phyloP scores from a whole-genome alignment of 2,888 invertebrate species.

The Agonopterix arenella region DNA sequence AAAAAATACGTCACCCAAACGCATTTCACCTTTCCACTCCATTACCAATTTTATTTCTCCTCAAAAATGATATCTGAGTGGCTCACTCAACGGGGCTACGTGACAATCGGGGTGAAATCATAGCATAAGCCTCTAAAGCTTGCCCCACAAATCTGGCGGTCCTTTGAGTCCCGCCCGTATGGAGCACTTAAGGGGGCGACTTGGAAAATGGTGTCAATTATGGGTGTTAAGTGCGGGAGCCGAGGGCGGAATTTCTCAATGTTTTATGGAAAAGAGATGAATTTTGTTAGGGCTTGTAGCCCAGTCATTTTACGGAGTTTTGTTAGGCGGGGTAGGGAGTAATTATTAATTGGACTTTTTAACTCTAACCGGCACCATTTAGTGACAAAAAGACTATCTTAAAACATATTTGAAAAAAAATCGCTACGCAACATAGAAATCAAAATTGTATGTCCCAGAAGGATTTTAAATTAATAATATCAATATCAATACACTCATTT shows the following conservation, averaged over 20 bases:
- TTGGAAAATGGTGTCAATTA: conserved; percentile 71
- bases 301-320: too few species aligned
- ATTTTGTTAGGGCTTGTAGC: too few species aligned
- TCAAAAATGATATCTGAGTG: conserved; percentile 59
- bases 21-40: conserved; percentile 60
- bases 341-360: too few species aligned
- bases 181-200: conserved; percentile 63
- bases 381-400: too few species aligned
- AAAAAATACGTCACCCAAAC: conserved; percentile 30
- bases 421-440: too few species aligned
- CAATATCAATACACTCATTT: too few species aligned
- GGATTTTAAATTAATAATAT: too few species aligned
- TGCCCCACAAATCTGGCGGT: conserved; percentile 60
- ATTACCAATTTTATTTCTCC: conserved; percentile 70
- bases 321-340: too few species aligned
- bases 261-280: too few species aligned
- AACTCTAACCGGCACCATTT: too few species aligned
- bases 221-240: conserved; percentile 62
- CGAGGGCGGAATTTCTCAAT: conserved; percentile 1
- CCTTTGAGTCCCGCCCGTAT: conserved; percentile 38
- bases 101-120: conserved; percentile 70
- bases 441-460: too few species aligned
- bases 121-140: conserved; percentile 49
- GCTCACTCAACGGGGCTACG: conserved; percentile 60
- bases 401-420: too few species aligned